Base-by-base conservation (phyloP, 2,797 vertebrate genomes). In the Benthosema pterotum region DNA sequence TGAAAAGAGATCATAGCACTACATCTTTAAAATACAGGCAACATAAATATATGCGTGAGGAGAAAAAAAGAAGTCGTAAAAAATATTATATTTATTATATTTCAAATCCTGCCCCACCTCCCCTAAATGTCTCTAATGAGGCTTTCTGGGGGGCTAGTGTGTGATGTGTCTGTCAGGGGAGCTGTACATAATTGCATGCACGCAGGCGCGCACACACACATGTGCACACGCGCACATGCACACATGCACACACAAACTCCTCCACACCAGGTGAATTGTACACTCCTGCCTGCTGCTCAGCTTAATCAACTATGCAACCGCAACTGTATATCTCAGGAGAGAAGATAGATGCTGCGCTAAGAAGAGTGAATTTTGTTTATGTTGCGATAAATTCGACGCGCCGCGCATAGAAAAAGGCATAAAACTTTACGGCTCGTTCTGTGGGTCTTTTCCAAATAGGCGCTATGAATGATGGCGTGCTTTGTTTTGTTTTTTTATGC, bases 341-440 rank as follows among this genome's bases (percentile, higher is more conserved):
- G 57, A 63, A 65, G 52, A 67, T 65, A 65, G 45, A 74, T 55
- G 57, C 76, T 49, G 55, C 46, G 5, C 52, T 12, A 15, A 71
- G 69, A 72, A 48, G 56, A 49, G 25, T 52, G 51, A 53, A 57
- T 71, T 84, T 74, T 83, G 72, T 85, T 85, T 83, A 71, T 75
- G 61, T 80, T 69, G 72, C 67, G 56, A 65, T 80, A 83, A 88
- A 83, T 77, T 73, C 66, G 74, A n/a, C n/a, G n/a, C n/a, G 74
- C 70, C 9, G 13, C 3, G 47, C 60, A 51, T 17, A 75, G 22
- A 64, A 73, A 53, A 19, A 77, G 61, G 69, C 56, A 66, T 71
- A 69, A 77, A 78, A 79, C 67, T 71, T 78, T 75, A 72, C 53
- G 50, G 60, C 59, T 85, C 65, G 73, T 72, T 84, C 75, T 55